Evolutionary conservation across 1,140 invertebrate species (phyloP).

Genomic region (Brachionus manjavacas): DNA sequence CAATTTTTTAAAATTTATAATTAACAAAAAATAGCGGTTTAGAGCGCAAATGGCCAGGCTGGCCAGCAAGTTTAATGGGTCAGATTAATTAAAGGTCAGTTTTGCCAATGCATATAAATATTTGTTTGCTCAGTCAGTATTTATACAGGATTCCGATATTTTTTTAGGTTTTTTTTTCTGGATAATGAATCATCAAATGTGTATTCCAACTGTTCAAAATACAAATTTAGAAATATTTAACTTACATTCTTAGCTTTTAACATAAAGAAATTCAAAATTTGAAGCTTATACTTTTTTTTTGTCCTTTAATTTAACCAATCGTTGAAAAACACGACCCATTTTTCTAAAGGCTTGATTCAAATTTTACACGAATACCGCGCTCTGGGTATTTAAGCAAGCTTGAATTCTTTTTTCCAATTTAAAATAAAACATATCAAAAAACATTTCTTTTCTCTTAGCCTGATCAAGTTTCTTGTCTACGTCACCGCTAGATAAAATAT

Average conservation of each 20-base stretch:
- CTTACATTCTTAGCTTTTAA: not conserved
- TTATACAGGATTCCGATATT: not conserved
- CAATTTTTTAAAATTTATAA: not conserved
- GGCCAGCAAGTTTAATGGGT: not conserved
- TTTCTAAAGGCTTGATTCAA: not conserved
- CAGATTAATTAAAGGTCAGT: not conserved
- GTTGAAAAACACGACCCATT: not conserved
- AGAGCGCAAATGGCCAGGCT: not conserved
- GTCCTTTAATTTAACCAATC: slow-evolving; percentile 17
- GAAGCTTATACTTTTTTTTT: not conserved
- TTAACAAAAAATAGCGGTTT: not conserved
- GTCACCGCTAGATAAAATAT: not conserved
- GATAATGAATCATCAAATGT: not conserved
- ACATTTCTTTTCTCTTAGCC: not conserved
- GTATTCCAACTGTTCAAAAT: not conserved
- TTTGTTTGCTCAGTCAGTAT: not conserved
- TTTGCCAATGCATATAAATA: not conserved
- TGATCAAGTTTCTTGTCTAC: not conserved
- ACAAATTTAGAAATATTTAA: not conserved
- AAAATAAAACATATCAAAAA: not conserved
- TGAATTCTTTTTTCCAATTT: not conserved
- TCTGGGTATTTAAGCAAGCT: not conserved
- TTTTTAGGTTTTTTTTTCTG: not conserved
- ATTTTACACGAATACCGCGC: not conserved
- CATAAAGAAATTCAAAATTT: not conserved